Conservation (phyloP, 2,797 vertebrate genomes). For the Acomys russatus region DNA sequence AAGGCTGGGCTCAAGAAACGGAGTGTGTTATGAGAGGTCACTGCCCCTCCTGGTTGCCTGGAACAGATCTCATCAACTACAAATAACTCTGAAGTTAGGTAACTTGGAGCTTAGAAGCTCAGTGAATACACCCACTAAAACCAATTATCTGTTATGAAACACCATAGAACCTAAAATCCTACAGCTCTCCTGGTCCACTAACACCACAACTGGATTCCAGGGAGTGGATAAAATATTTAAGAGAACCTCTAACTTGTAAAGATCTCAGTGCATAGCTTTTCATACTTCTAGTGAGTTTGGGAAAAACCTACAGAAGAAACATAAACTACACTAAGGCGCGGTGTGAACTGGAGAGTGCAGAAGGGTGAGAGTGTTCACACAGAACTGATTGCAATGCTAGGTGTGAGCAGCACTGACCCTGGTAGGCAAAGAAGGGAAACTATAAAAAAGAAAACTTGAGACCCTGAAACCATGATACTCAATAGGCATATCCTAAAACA, state of each 20-base stretch:
- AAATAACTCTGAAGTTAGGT: neutral
- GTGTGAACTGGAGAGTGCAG: no score
- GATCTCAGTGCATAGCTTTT: neutral
- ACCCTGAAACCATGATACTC: no score
- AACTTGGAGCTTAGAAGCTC: neutral
- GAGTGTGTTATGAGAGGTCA: neutral
- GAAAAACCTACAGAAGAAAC: neutral
- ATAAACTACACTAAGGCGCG: neutral
- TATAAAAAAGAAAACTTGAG: neutral
- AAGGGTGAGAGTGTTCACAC: neutral
- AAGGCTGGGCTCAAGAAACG: neutral
- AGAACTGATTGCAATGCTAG: neutral
- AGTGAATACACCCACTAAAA: neutral
- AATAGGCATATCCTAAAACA: neutral
- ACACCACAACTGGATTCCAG: neutral
- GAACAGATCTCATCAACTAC: neutral
- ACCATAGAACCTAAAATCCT: neutral
- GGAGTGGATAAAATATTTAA: neutral
- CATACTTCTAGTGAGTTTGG: neutral
- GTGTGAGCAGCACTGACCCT: neutral
- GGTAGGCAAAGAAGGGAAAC: neutral
- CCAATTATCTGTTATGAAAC: neutral
- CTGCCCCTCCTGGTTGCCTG: no score
- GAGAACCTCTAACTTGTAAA: neutral
- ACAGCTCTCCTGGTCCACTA: neutral